Base-by-base conservation (phyloP, 2,113 vertebrate species). In the Diglossa brunneiventris region DNA sequence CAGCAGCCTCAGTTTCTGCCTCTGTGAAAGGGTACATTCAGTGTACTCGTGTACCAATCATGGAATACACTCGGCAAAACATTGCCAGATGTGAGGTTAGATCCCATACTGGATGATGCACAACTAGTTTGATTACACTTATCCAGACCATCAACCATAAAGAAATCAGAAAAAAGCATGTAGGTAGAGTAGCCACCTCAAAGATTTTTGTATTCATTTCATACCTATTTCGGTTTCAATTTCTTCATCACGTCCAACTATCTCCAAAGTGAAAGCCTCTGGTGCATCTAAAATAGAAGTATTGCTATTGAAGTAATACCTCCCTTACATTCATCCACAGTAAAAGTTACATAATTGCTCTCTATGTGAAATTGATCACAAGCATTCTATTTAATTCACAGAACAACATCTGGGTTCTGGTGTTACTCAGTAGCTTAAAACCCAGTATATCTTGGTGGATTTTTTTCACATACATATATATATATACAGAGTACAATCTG, bases 201-300 rank as follows among this genome's bases (percentile, higher is more conserved):
- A 70, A 77, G 35, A 78, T 46, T 87, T 58, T 39, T 56, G 10
- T 56, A 52, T 19, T 35, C 9, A 59, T 91, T 69, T 93, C 46
- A 63, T 98, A 98, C 98, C 98, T 94, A 98, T 93, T 95, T 98
- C 95, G 64, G 98, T 97, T 96, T 96, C 91, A 78, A 97, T 83
- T 44, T 81, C 49, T 81, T 81, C 89, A 50, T 94, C 13, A 1
- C 3, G 42, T 68, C 95, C 97, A 85, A 90, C 84, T 84, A 97
- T 93, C 31, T 80, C 93, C 84, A 93, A 84, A 77, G 55, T 66
- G 53, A 80, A 69, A 80, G 18, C 10, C 75, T 97, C 95, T 74
- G 88, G 58, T 68, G 5, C 73, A 81, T 74, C 94, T 97, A 42
- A 82, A 90, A 80, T 4, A 66, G 22, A 84, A 82, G 24, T 30